phyloP scores from a whole-genome alignment of 2,113 vertebrate genomes.

The Candoia aspera region DNA sequence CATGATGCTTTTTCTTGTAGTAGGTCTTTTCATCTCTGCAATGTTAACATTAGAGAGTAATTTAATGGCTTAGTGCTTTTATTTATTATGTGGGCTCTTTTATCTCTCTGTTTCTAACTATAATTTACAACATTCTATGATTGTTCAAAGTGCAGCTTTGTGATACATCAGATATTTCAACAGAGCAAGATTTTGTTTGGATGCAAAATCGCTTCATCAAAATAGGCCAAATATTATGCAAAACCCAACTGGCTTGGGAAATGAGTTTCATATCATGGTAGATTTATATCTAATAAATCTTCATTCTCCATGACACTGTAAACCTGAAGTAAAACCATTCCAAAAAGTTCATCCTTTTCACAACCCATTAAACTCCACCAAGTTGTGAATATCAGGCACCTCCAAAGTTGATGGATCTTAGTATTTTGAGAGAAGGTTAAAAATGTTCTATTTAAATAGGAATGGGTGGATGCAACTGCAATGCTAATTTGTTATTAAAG shows the following conservation, averaged over 20 bases:
- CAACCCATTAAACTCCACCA: background rate
- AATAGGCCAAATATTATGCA: background rate
- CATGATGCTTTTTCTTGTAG: background rate
- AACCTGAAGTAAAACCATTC: background rate
- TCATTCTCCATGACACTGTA: background rate
- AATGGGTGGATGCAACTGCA: background rate
- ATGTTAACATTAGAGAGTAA: background rate
- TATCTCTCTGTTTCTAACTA: background rate
- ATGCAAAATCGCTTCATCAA: background rate
- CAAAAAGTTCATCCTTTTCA: background rate
- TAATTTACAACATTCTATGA: background rate
- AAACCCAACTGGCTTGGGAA: background rate
- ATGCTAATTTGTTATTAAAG: constrained; percentile 57
- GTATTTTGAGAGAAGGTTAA: constrained; percentile 10
- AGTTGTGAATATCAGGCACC: background rate
- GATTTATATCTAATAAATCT: background rate
- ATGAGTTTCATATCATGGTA: background rate
- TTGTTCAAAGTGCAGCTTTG: background rate
- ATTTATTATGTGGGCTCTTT: background rate
- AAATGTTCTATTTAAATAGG: background rate
- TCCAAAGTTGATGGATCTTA: background rate
- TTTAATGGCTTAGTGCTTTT: background rate
- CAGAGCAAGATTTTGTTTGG: background rate
- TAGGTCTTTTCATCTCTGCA: background rate
- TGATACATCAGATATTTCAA: background rate